Evolutionary conservation across 2,113 vertebrate genomes (phyloP).

Genomic region (Silurus asotus): DNA sequence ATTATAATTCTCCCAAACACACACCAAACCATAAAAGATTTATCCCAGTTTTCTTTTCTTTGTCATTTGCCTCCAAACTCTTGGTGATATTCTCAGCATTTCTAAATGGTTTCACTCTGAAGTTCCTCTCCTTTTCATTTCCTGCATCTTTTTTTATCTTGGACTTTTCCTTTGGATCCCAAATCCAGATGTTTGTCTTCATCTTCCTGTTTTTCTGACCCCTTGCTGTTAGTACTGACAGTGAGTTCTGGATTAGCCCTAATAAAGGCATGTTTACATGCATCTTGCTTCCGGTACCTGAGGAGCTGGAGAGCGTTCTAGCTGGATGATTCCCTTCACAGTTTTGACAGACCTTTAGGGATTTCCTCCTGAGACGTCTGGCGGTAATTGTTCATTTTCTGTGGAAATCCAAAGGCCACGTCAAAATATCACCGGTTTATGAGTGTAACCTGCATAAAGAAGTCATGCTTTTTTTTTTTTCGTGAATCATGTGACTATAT

Average conservation of each 20-base stretch:
- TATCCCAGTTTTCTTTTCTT: background rate
- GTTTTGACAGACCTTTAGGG: background rate
- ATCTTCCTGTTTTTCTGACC: constrained; percentile 12
- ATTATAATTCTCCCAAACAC: background rate
- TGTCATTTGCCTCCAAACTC: background rate
- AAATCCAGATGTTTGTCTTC: background rate
- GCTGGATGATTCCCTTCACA: background rate
- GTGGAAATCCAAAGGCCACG: background rate
- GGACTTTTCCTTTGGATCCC: background rate
- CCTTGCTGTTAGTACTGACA: background rate
- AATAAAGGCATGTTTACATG: background rate
- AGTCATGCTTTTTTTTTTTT: background rate
- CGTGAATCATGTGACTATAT: no score
- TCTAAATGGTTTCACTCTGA: background rate
- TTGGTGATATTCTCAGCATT: background rate
- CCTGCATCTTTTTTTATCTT: background rate
- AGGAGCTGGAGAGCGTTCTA: background rate
- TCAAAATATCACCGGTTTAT: background rate
- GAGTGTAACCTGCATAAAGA: background rate
- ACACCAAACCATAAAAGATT: no score
- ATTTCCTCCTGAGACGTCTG: background rate
- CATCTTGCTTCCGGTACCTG: background rate
- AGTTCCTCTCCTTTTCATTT: background rate
- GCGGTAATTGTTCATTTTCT: background rate
- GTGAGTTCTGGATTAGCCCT: background rate